These are phyloP conservation scores for Dryas iulia DNA, from an alignment of 1,140 invertebrate genomes.

Conservation along the genomic window DNA sequence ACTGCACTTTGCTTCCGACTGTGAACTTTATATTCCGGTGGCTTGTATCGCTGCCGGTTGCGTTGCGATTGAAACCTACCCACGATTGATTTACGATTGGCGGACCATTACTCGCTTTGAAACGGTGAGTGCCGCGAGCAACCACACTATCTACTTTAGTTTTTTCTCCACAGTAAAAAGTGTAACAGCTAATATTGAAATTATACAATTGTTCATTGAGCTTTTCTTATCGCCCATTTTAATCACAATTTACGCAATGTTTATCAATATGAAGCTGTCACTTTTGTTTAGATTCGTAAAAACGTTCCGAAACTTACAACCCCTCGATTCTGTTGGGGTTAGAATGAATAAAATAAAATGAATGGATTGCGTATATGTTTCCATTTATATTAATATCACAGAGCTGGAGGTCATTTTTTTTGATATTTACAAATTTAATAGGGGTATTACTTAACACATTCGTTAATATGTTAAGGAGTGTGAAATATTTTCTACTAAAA, in stretches of 20 bases:
- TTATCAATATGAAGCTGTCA: not conserved
- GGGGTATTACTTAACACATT: too few relatives aligned
- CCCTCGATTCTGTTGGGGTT: too few relatives aligned
- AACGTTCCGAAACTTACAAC: too few relatives aligned
- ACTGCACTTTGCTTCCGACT: constrained; percentile 48
- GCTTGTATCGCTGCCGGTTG: constrained; percentile 42
- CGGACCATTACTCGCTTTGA: constrained; percentile 42
- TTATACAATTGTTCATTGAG: not conserved
- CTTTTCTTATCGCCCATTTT: not conserved
- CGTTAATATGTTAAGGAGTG: too few relatives aligned
- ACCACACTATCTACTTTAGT: not conserved
- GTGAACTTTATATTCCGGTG: constrained; percentile 47
- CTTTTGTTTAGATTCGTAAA: not conserved
- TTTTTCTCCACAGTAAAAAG: not conserved
- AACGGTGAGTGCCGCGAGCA: constrained; percentile 58
- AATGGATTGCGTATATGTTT: not conserved
- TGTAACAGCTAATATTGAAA: not conserved
- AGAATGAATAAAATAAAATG: too few relatives aligned
- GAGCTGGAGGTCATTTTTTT: too few relatives aligned
- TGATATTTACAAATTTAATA: too few relatives aligned
- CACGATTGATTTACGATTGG: constrained; percentile 59
- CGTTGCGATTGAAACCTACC: constrained; percentile 46
- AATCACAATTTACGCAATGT: not conserved
- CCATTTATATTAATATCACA: too few relatives aligned
- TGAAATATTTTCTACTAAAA: too few relatives aligned